Conservation (phyloP, 2,888 invertebrate genomes). For the Mechanitis mazaeus region DNA sequence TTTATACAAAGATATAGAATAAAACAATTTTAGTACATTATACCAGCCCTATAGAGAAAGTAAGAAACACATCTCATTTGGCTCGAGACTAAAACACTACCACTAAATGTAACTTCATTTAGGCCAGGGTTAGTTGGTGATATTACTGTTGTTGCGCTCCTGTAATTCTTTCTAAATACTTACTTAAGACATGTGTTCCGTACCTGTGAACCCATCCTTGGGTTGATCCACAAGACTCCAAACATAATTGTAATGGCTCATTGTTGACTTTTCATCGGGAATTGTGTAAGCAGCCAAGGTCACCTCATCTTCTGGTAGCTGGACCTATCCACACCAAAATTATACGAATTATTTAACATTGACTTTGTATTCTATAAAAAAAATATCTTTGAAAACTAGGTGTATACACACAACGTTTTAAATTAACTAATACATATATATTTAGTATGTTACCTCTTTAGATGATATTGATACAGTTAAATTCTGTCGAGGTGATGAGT, state of each 20-base stretch:
- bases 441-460: conserved; percentile 77
- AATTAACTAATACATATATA: neutral
- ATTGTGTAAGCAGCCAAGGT: conserved; percentile 88
- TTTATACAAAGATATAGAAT: no score
- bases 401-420: neutral
- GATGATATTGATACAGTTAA: conserved; percentile 85
- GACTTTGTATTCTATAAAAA: no score
- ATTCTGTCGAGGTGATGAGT: conserved; percentile 75
- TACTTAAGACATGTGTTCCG: conserved; percentile 3
- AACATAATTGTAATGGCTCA: conserved; percentile 88
- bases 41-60: no score
- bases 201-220: conserved; percentile 81
- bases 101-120: no score
- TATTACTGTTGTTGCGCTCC: no score
- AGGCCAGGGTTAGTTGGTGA: no score
- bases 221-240: conserved; percentile 93
- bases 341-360: neutral
- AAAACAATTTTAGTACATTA: no score
- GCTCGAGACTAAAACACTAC: no score
- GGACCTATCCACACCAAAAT: conserved; percentile 45
- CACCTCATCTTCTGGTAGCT: conserved; percentile 89
- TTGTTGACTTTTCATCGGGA: conserved; percentile 83
- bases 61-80: no score
- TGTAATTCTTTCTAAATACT: conserved; percentile 9
- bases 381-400: neutral